These are phyloP conservation scores for Meghimatium bilineatum DNA, from an alignment of 2,888 invertebrate species.

Conservation along the genomic window DNA sequence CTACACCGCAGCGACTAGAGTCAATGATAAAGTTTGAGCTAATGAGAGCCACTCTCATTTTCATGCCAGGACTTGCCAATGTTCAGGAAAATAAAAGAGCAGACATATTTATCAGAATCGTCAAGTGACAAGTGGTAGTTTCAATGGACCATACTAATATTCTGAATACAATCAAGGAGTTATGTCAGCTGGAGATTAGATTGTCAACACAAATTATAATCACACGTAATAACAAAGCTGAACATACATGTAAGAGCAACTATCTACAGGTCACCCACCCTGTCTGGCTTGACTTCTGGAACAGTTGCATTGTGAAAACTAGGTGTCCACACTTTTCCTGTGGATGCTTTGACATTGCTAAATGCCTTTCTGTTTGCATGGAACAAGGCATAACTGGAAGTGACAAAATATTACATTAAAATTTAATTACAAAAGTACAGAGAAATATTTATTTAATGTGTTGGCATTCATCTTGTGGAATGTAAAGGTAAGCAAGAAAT, in stretches of 20 bases:
- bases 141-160: no score
- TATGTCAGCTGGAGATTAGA: no score
- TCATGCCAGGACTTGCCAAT: no score
- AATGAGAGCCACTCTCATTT: no score
- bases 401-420: not conserved
- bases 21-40: no score
- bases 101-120: no score
- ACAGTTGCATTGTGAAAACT: conserved; percentile 60
- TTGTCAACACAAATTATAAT: not conserved
- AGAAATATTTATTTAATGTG: not conserved
- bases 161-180: no score
- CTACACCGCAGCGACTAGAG: no score
- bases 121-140: no score
- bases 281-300: conserved; percentile 55
- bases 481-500: no score
- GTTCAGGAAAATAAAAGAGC: no score
- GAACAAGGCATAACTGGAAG: conserved; percentile 75
- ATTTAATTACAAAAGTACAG: not conserved
- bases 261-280: conserved; percentile 53
- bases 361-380: conserved; percentile 78
- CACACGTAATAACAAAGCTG: not conserved
- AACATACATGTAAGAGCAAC: not conserved
- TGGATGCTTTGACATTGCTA: conserved; percentile 77
- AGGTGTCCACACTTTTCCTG: conserved; percentile 75
- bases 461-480: no score